Evolutionary conservation across 2,797 vertebrate genomes (phyloP).

Genomic region (Semotilus atromaculatus): DNA sequence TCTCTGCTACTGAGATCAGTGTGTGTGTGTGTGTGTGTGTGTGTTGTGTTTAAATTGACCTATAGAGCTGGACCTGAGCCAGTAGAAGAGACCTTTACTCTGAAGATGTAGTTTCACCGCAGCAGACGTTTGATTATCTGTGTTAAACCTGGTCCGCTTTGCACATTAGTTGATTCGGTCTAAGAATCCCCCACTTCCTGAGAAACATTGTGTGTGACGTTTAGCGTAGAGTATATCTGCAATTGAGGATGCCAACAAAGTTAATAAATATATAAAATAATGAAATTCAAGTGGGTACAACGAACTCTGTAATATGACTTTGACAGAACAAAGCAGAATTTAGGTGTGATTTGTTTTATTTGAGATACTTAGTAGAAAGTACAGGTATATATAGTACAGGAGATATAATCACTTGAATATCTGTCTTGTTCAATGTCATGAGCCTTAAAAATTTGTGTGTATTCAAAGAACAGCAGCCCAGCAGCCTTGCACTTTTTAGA

Average conservation of each 20-base stretch:
- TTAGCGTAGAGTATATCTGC: background rate
- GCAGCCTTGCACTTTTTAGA: background rate
- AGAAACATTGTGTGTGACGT: background rate
- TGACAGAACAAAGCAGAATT: background rate
- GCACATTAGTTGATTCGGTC: too few species aligned
- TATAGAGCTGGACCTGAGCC: constrained; percentile 35
- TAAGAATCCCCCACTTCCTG: background rate
- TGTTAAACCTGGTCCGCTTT: background rate
- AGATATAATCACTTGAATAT: background rate
- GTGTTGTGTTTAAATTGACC: constrained; percentile 14
- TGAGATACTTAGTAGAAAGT: too few species aligned
- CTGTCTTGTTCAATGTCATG: background rate
- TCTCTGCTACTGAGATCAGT: background rate
- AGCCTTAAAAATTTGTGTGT: background rate
- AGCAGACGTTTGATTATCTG: background rate
- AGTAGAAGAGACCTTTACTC: constrained; percentile 36
- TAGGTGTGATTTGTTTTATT: too few species aligned
- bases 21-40: background rate
- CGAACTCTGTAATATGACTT: background rate
- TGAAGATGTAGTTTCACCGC: background rate
- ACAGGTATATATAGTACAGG: too few species aligned
- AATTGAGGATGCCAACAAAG: background rate
- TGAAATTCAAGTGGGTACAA: background rate
- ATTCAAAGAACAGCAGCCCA: background rate
- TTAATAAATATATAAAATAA: background rate